Evolutionary conservation across 2,888 invertebrate genomes (phyloP).

Genomic region (Cheiracanthium punctorium): DNA sequence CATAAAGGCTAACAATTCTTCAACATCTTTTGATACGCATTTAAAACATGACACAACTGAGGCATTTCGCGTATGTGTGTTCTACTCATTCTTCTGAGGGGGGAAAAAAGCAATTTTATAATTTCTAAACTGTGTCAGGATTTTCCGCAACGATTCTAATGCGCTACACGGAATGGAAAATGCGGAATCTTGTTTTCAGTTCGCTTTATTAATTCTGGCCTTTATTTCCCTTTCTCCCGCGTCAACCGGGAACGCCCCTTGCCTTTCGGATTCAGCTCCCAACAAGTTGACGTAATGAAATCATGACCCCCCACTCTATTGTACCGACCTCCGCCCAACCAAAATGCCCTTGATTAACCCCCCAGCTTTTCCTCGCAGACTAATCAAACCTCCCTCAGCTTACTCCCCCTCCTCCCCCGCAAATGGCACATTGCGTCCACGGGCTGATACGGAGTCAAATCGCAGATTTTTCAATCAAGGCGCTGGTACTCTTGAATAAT

Average conservation of each 20-base stretch:
- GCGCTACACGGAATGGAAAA: neutral
- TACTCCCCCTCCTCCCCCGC: neutral
- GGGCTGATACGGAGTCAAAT: neutral
- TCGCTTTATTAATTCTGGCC: constrained; percentile 28
- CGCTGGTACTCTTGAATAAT: neutral
- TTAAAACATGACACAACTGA: too few species aligned
- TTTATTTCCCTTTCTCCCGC: neutral
- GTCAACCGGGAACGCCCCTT: constrained; percentile 34
- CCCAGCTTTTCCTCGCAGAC: constrained; percentile 33
- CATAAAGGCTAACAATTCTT: too few species aligned
- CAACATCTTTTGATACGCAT: too few species aligned
- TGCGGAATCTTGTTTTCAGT: constrained; percentile 13
- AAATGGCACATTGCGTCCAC: neutral
- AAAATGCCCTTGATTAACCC: constrained; percentile 67
- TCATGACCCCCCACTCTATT: constrained; percentile 55
- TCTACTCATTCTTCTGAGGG: too few species aligned
- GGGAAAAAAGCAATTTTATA: too few species aligned
- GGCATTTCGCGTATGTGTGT: too few species aligned
- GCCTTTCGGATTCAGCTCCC: constrained; percentile 1
- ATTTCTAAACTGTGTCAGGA: too few species aligned
- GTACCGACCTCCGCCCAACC: constrained; percentile 60
- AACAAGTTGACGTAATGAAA: constrained; percentile 65
- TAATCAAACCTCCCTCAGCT: constrained; percentile 54
- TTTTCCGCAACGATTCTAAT: neutral
- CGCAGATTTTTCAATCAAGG: neutral